phyloP scores from a whole-genome alignment of 2,888 invertebrate genomes.

The Geophilus truncorum region DNA sequence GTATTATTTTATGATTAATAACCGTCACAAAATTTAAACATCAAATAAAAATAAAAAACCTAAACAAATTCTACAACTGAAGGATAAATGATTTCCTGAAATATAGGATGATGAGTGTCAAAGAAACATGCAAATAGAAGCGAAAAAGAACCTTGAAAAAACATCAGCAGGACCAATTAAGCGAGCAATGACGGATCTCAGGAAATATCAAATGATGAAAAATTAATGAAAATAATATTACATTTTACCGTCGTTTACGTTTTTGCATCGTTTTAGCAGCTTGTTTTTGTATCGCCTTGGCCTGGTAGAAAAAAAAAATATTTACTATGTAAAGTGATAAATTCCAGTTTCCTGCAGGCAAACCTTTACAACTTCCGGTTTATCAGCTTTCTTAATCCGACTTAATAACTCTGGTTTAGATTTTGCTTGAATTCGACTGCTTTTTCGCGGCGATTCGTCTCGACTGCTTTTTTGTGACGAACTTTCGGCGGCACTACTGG shows the following conservation, averaged over 20 bases:
- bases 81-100: background rate
- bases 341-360: background rate
- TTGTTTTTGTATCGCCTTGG: background rate
- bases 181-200: background rate
- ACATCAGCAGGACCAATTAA: background rate
- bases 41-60: background rate
- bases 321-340: background rate
- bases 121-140: background rate
- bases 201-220: background rate
- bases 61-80: background rate
- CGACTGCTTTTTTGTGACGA: background rate
- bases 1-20: background rate
- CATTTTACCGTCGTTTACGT: background rate
- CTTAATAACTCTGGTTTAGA: background rate
- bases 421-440: conserved; percentile 28
- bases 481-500: conserved; percentile 30
- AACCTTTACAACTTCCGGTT: conserved; percentile 14
- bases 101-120: background rate
- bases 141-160: background rate
- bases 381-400: background rate
- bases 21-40: background rate
- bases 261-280: background rate
- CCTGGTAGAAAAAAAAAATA: background rate
- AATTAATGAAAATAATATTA: background rate
- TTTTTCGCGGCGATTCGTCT: background rate